Evolutionary conservation across 2,113 vertebrate species (phyloP).

Genomic region (Oryzias javanicus): DNA sequence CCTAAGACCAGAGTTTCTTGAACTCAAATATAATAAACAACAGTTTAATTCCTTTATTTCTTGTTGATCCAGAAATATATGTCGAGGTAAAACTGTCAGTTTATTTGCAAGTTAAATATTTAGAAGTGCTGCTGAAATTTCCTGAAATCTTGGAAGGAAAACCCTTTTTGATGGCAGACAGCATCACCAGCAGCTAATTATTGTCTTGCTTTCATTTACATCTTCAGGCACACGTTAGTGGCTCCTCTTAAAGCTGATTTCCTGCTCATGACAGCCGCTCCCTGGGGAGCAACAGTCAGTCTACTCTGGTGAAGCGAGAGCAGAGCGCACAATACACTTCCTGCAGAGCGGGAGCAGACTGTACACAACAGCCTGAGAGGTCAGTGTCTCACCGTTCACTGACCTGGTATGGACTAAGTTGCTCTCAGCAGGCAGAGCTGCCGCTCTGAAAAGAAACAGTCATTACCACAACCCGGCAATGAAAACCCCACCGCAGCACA

Average conservation of each 20-base stretch:
- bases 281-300: slow-evolving; percentile 82
- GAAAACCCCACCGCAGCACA: slow-evolving; percentile 12
- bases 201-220: slow-evolving; percentile 34
- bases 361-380: slow-evolving; percentile 43
- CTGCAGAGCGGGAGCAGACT: slow-evolving; percentile 54
- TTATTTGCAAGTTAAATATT: slow-evolving; percentile 23
- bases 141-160: slow-evolving; percentile 31
- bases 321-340: slow-evolving; percentile 72
- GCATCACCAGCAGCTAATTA: slow-evolving; percentile 12
- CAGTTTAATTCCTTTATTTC: slow-evolving; percentile 23
- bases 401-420: slow-evolving; percentile 77
- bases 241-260: slow-evolving; percentile 53
- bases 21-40: background rate
- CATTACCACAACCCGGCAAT: slow-evolving; percentile 7
- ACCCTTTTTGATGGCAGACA: slow-evolving; percentile 46
- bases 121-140: slow-evolving; percentile 18
- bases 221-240: slow-evolving; percentile 34
- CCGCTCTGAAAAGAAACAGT: slow-evolving; percentile 32
- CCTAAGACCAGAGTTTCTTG: background rate
- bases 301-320: slow-evolving; percentile 75
- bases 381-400: slow-evolving; percentile 76
- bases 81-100: slow-evolving; percentile 20
- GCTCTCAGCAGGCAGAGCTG: slow-evolving; percentile 61
- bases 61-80: slow-evolving; percentile 29
- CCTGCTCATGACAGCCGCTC: slow-evolving; percentile 81